Evolutionary conservation across 2,113 vertebrate genomes (phyloP), one percentile per base, ranked within the genome.

Genomic region (Corapipo altera): DNA sequence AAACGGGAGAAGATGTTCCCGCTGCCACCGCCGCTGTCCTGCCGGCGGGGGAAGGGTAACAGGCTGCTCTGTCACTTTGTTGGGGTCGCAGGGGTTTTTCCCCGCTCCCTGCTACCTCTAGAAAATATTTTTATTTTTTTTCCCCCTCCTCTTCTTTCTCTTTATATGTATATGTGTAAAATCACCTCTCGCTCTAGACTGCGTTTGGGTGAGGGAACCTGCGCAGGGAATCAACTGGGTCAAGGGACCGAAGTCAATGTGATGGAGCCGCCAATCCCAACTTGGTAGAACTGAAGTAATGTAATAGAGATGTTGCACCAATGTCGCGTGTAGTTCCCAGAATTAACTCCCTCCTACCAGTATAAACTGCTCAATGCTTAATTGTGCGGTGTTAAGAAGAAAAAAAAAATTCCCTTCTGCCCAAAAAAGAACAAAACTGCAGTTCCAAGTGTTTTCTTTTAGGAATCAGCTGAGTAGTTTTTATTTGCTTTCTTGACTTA

Each of bases 261-360:
- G 59, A 66, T 77, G 62, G 77, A 93, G 37, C 44, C 67, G 62
- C 76, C 80, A 87, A 64, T 91, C 66, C 84, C 87, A 92, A 91
- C 59, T 75, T 57, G 49, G 80, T 89, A 39, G 80, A 72, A 71
- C 28, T 66, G 91, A 70, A 61, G 18, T n/a, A 55, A 52, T 24
- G 26, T 82, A 81, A 88, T 83, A 96, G 87, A 95, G 96, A 95
- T 94, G 46, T 95, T 84, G 76, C 73, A 15, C 51, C 57, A 67
- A 22, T 81, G 85, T 77, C 49, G 30, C 87, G 81, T 86, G 55
- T 71, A 89, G 65, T 79, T 90, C 91, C 69, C 28, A 58, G 89
- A 84, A 91, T 95, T 93, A 97, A 74, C 72, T 93, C 92, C 78
- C 39, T 79, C 55, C 43, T 95, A 87, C 44, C 93, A 30, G 3